Percentiles rank a stretch among this genome's conserved stretches.
These are phyloP conservation scores for Scaptodrosophila latifasciaeformis DNA, from an alignment of 2,888 invertebrate species.

Conservation along the genomic window DNA sequence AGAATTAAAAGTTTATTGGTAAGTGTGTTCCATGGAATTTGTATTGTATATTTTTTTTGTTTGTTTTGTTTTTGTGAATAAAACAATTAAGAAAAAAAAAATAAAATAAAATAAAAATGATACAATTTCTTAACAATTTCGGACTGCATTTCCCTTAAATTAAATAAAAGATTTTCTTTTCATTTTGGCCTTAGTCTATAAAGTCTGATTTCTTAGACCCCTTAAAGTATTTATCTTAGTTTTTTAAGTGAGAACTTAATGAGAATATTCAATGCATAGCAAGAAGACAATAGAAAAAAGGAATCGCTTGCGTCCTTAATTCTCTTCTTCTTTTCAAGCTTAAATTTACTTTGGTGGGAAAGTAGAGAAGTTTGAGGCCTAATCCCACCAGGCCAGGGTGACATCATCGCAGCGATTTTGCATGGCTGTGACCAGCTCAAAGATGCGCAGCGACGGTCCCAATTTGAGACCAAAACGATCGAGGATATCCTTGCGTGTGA, in stretches of 20 bases:
- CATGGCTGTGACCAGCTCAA: conserved; percentile 80
- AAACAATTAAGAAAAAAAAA: too few species aligned
- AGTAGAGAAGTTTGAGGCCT: not conserved
- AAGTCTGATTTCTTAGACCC: not conserved
- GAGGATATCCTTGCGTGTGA: conserved; percentile 89
- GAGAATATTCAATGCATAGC: not conserved
- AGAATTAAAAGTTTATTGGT: too few species aligned
- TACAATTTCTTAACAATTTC: too few species aligned
- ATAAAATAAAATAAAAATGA: too few species aligned
- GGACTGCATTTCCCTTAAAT: not conserved
- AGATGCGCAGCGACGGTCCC: conserved; percentile 91
- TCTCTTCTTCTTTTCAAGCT: not conserved
- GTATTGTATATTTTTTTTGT: too few species aligned
- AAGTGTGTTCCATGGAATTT: too few species aligned
- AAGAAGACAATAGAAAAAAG: not conserved
- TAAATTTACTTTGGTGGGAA: not conserved
- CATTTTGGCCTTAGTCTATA: not conserved
- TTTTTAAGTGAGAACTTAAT: not conserved
- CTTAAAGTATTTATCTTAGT: not conserved
- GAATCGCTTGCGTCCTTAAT: not conserved
- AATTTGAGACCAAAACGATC: conserved; percentile 87
- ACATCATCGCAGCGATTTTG: conserved; percentile 35
- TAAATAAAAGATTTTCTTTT: not conserved
- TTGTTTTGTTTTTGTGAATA: too few species aligned
- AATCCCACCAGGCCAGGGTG: conserved; percentile 33